Base-by-base conservation (phyloP, 2,888 invertebrate species). In the Caenorhabditis sp. region DNA sequence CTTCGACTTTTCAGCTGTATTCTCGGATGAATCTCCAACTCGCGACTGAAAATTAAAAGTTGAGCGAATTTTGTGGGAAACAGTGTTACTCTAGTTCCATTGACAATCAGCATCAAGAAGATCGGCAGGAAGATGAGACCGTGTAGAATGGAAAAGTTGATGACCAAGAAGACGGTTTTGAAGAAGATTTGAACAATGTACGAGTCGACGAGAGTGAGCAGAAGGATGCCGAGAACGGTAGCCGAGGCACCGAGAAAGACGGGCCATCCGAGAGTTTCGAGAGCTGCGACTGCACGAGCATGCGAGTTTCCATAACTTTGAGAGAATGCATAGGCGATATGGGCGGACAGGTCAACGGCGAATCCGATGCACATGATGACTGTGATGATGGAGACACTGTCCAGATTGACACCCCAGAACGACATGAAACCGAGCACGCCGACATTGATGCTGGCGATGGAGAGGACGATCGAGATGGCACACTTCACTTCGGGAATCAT, bases 321-420 rank as follows among this genome's bases (percentile, higher is more conserved):
- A 6, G 86, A 85, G 67, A 82, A 87, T 0, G 88, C 88, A 37
- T 88, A 88, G 0, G 88, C 84, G 40, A 87, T 88, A 40, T 87
- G 88, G 13, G 88, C 86, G 4, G 90, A 90, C 28, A 91, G 82
- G 81, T 91, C 91, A 22, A 97, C 97, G 8, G 96, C 96, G 93
- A 97, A 97, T 65, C 97, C 97, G 80, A 97, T 97, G 92, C 97
- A 97, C 97, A 97, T 97, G 87, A 97, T 97, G 62, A 97, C 87
- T 9, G 97, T 97, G 82, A 97, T 97, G 97, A 97, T 97, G 0
- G 97, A 97, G 88, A 97, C 97, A 0, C 88, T 87, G 65, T 91
- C 91, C 64, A 97, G 93, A 91, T 96, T 96, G 8, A 97, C 90
- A n/a, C 89, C 89, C 91, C 91, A 91, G 44, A 85, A 83, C 0